Conservation (phyloP, 2,113 vertebrate species). For the Regulus satrapa region DNA sequence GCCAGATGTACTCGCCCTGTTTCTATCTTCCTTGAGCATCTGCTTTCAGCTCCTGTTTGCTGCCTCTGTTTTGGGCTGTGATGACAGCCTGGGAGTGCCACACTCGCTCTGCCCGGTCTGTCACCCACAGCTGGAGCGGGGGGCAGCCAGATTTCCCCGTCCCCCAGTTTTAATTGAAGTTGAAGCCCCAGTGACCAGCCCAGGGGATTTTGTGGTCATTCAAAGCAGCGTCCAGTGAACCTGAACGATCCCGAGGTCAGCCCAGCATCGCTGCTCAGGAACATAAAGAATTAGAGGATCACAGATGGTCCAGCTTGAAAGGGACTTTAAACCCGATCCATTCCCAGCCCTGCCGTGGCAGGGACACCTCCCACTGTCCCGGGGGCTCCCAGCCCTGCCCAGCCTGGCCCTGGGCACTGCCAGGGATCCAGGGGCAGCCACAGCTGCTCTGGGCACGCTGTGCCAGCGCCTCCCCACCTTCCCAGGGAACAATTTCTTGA, state of each 20-base stretch:
- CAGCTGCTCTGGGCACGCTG: background rate
- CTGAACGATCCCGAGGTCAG: background rate
- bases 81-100: background rate
- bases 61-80: background rate
- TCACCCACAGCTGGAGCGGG: no score
- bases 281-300: background rate
- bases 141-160: background rate
- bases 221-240: background rate
- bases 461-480: background rate
- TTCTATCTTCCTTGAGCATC: background rate
- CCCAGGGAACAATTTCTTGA: background rate
- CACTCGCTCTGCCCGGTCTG: background rate
- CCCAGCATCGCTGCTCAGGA: fast-evolving
- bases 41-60: background rate
- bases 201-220: background rate
- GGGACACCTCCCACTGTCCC: background rate
- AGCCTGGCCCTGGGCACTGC: fast-evolving
- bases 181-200: background rate
- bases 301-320: background rate
- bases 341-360: background rate
- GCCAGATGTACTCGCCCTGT: fast-evolving
- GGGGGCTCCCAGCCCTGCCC: fast-evolving
- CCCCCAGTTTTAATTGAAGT: fast-evolving
- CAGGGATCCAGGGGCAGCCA: background rate
- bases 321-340: background rate